Evolutionary conservation across 2,888 invertebrate species (phyloP).

Genomic region (Oscheius myriophilus): DNA sequence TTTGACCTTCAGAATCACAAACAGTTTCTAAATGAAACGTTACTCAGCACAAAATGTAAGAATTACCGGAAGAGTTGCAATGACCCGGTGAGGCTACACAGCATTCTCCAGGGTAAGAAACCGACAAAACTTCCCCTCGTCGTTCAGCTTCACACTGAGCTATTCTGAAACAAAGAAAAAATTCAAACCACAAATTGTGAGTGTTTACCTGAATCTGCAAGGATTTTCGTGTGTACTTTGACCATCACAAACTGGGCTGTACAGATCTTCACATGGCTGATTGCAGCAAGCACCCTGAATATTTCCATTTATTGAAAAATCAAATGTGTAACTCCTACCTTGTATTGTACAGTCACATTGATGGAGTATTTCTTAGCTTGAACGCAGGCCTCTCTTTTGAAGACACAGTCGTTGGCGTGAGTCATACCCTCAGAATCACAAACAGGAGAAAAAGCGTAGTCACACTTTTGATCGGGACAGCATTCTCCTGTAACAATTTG

Average conservation of each 20-base stretch:
- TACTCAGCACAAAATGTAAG: neutral
- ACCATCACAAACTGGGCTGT: constrained; percentile 60
- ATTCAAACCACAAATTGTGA: neutral
- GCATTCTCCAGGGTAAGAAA: constrained; percentile 58
- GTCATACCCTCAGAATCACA: constrained; percentile 54
- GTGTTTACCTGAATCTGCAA: constrained; percentile 42
- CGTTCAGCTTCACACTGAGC: constrained; percentile 62
- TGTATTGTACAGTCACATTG: constrained; percentile 41
- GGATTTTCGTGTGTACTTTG: constrained; percentile 40
- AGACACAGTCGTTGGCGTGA: constrained; percentile 62
- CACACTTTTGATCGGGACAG: constrained; percentile 45
- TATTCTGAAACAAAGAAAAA: constrained; percentile 40
- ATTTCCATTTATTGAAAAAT: neutral
- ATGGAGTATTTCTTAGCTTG: constrained; percentile 39
- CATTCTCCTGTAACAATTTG: constrained; percentile 51
- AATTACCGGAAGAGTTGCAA: constrained; percentile 34
- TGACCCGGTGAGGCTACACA: constrained; percentile 45
- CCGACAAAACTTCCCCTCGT: constrained; percentile 35
- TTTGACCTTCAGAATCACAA: constrained; percentile 59
- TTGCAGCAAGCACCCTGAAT: constrained; percentile 51
- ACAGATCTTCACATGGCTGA: constrained; percentile 46
- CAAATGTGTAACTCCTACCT: constrained; percentile 25
- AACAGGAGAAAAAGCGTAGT: constrained; percentile 42
- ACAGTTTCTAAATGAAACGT: constrained; percentile 35
- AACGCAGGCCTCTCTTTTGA: constrained; percentile 54